phyloP scores from a whole-genome alignment of 2,113 vertebrate genomes.

The Scolopax mira region DNA sequence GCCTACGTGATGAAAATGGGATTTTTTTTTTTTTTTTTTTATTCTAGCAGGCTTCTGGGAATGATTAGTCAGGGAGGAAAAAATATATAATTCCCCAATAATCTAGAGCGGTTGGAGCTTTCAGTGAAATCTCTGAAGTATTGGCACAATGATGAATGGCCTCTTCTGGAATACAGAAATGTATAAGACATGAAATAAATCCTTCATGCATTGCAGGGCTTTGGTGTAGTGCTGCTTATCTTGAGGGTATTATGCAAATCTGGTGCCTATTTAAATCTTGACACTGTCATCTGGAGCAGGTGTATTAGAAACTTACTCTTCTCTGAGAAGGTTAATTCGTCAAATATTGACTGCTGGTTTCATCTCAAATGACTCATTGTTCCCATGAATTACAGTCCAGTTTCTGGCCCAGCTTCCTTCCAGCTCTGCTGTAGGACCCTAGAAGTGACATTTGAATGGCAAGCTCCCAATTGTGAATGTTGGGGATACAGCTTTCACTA shows the following conservation, averaged over 20 bases:
- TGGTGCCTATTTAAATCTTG: conserved; percentile 42
- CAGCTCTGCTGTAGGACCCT: neutral
- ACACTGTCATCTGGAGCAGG: conserved; percentile 39
- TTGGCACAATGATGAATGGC: conserved; percentile 51
- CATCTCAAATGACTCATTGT: neutral
- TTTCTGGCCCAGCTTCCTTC: neutral
- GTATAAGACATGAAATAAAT: conserved; percentile 45
- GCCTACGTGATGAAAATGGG: neutral
- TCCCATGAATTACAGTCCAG: neutral
- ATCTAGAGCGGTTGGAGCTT: conserved; percentile 51
- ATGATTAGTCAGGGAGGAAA: conserved; percentile 44
- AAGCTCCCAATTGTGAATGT: neutral
- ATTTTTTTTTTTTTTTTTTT: neutral
- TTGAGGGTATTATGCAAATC: conserved; percentile 57
- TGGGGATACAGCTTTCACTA: neutral
- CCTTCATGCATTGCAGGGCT: conserved; percentile 32
- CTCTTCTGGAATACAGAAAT: conserved; percentile 43
- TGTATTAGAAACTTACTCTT: conserved; percentile 33
- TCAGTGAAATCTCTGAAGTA: conserved; percentile 49
- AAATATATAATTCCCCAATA: conserved; percentile 54
- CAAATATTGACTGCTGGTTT: neutral
- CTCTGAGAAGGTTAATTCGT: conserved; percentile 15
- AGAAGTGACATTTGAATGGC: neutral
- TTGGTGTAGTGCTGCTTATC: conserved; percentile 36
- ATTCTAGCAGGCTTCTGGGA: conserved; percentile 8